Conservation (phyloP, 2,888 invertebrate genomes). For the Pachycephus smyrnensis region DNA sequence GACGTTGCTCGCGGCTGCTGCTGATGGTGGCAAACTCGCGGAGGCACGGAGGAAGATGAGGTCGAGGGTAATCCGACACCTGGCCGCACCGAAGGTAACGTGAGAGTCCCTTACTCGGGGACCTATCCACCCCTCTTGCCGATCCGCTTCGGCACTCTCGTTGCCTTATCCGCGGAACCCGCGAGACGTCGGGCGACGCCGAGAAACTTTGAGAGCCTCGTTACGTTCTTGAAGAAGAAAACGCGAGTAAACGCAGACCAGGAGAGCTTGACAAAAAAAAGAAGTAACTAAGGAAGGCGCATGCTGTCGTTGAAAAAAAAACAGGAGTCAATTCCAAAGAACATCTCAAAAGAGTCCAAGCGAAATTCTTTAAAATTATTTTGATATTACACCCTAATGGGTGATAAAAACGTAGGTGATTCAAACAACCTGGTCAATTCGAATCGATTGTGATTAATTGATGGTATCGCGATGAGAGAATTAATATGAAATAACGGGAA, state of each 20-base stretch:
- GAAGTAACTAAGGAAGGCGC: background rate
- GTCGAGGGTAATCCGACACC: conserved; percentile 63
- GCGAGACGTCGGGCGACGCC: conserved; percentile 21
- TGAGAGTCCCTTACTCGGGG: conserved; percentile 55
- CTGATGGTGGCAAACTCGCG: conserved; percentile 61
- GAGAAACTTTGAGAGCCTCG: background rate
- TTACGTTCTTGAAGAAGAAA: conserved; percentile 7
- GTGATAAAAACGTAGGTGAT: too few species aligned
- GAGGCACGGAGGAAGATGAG: conserved; percentile 63
- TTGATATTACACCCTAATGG: too few species aligned
- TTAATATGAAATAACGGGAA: too few species aligned
- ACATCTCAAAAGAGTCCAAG: too few species aligned
- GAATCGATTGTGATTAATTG: too few species aligned
- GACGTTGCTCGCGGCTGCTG: conserved; percentile 3
- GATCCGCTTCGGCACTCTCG: background rate
- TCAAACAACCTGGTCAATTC: too few species aligned
- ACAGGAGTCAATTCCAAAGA: too few species aligned
- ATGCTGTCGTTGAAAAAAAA: too few species aligned
- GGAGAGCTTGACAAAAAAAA: conserved; percentile 1
- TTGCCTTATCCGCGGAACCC: conserved; percentile 31
- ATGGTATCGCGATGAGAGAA: too few species aligned
- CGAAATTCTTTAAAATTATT: too few species aligned
- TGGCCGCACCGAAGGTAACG: conserved; percentile 59
- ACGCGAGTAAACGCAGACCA: conserved; percentile 1
- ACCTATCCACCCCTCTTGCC: conserved; percentile 28